Evolutionary conservation across 2,888 invertebrate genomes (phyloP).

Genomic region (Tetrapedia diversipes): DNA sequence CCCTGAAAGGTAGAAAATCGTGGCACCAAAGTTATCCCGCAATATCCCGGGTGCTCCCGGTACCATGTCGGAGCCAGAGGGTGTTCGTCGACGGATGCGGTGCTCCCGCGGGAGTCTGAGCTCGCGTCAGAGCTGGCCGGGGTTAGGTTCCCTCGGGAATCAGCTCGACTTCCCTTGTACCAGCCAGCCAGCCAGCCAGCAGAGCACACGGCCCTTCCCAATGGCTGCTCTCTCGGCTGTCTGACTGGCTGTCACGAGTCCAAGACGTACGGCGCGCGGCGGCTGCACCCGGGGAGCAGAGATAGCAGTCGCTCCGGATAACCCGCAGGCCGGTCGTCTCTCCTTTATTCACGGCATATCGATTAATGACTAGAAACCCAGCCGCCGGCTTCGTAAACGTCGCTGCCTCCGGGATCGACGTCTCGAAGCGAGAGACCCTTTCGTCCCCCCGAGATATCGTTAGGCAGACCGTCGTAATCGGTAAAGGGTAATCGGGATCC

Average conservation of each 20-base stretch:
- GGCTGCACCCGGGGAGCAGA: slow-evolving; percentile 64
- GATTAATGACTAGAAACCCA: slow-evolving; percentile 75
- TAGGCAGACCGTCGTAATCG: slow-evolving; percentile 51
- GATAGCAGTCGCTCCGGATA: slow-evolving; percentile 72
- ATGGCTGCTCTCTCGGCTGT: slow-evolving; percentile 56
- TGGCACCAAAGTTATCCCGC: slow-evolving; percentile 61
- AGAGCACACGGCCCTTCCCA: slow-evolving; percentile 48
- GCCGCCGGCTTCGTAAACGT: slow-evolving; percentile 40
- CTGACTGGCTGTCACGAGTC: slow-evolving; percentile 75
- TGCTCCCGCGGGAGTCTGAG: slow-evolving; percentile 79
- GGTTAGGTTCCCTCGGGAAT: slow-evolving; percentile 74
- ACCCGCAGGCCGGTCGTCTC: slow-evolving; percentile 65
- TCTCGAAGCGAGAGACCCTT: slow-evolving; percentile 32
- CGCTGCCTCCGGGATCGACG: slow-evolving; percentile 33
- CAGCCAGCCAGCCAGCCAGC: slow-evolving; percentile 50
- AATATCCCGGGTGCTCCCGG: slow-evolving; percentile 72
- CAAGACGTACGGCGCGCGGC: slow-evolving; percentile 78
- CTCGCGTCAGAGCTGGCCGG: slow-evolving; percentile 79
- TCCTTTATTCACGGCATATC: slow-evolving; percentile 74
- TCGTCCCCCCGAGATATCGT: slow-evolving; percentile 52
- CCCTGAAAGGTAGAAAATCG: neutral
- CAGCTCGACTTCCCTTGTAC: slow-evolving; percentile 59
- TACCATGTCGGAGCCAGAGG: slow-evolving; percentile 66
- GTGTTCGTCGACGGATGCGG: slow-evolving; percentile 63
- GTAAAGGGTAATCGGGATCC: slow-evolving; percentile 29